Base-by-base conservation (phyloP, 2,888 invertebrate species). In the Sarcophaga subvicina region DNA sequence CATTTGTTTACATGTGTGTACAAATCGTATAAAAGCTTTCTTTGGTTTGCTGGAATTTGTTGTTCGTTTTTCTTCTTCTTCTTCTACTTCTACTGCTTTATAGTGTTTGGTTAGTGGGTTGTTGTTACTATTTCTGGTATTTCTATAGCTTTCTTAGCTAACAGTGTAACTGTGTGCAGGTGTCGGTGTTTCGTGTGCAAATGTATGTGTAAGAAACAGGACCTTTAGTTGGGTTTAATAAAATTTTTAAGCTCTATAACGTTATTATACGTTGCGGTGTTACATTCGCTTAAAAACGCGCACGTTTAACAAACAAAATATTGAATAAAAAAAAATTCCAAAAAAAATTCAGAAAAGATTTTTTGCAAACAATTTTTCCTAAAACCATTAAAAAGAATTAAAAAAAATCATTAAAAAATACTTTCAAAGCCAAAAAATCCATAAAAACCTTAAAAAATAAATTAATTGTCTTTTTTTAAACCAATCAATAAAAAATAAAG, bases 191-290 rank as follows among this genome's bases (percentile, higher is more conserved):
- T 66, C 0, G 8, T 59, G 20, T 3, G 12, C 3, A 11, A 27
- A 27, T 27, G 25, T 71, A 59, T 59, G 59, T 14, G 59, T 17
- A n/a, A 17, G 22, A 14, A 72, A 81, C 81, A 87, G 87, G 81
- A 84, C 87, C 87, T 87, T 84, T 84, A 67, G 80, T 67, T 71
- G 60, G 81, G 75, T 70, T 66, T 70, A 81, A 87, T 54, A 64
- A 71, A 47, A 63, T 63, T 60, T 27, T 63, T 75, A 83, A 87
- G 83, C 81, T 84, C 79, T 87, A 87, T 84, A 87, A 87, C 87
- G 87, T 84, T 87, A 67, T 84, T 66, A 79, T 87, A 87, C 87
- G 87, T 84, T 87, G 87, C 87, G 87, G 87, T 87, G 84, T 84
- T 81, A 87, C 37, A 84, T 81, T 76, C 84, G 83, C 67, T 81